Evolutionary conservation across 2,888 invertebrate species (phyloP).

Genomic region (Coecobrya sp.): DNA sequence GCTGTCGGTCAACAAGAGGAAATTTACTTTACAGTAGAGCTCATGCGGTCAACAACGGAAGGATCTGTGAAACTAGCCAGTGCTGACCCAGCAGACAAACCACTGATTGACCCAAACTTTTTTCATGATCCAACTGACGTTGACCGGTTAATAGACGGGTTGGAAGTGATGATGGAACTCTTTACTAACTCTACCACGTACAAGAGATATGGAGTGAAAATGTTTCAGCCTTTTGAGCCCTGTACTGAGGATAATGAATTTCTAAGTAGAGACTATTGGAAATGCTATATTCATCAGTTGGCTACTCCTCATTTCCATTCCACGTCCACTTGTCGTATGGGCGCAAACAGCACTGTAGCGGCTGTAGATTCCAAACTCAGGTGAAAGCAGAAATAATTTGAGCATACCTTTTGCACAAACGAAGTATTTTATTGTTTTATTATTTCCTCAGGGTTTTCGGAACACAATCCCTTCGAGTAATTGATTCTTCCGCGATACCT

Average conservation of each 20-base stretch:
- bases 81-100: slow-evolving; percentile 60
- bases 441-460: slow-evolving; percentile 73
- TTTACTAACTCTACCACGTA: slow-evolving; percentile 67
- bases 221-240: not conserved
- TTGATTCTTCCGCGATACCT: slow-evolving; percentile 75
- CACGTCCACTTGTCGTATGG: slow-evolving; percentile 82
- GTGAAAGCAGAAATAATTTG: not conserved
- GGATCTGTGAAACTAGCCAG: slow-evolving; percentile 74
- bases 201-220: slow-evolving; percentile 56
- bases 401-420: not conserved
- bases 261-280: slow-evolving; percentile 73
- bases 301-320: slow-evolving; percentile 65
- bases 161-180: slow-evolving; percentile 68
- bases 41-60: slow-evolving; percentile 25
- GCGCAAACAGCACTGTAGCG: slow-evolving; percentile 73
- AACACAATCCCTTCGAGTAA: slow-evolving; percentile 68
- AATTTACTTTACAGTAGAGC: slow-evolving; percentile 51
- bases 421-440: not conserved
- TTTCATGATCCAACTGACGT: slow-evolving; percentile 71
- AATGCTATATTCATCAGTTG: slow-evolving; percentile 60
- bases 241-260: slow-evolving; percentile 44
- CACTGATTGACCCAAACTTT: slow-evolving; percentile 78
- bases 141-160: slow-evolving; percentile 74
- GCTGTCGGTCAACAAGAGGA: not conserved
- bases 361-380: slow-evolving; percentile 77